Percentiles rank a stretch among this genome's conserved stretches.
phyloP scores from a whole-genome alignment of 2,797 vertebrate genomes.

The Gymnocypris eckloni region DNA sequence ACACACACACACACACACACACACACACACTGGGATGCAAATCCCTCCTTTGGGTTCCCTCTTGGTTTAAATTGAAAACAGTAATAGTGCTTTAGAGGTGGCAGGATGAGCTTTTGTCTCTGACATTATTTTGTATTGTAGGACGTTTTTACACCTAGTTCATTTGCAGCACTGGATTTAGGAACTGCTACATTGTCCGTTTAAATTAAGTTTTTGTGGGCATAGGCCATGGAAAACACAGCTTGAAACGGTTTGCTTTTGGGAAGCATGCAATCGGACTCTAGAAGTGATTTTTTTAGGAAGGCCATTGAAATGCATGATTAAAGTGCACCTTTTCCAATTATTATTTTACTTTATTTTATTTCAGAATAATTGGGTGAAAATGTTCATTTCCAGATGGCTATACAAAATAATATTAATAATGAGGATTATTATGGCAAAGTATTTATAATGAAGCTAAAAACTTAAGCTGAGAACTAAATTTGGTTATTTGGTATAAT shows the following conservation, averaged over 20 bases:
- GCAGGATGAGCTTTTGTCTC: slow-evolving; percentile 24
- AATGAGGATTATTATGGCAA: not conserved
- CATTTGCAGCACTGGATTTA: not conserved
- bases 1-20: slow-evolving; percentile 32
- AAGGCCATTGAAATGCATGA: not conserved
- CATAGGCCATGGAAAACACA: not conserved
- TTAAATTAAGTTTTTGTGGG: not conserved
- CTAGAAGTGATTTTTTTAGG: not conserved
- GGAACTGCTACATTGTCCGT: not conserved
- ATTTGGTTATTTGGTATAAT: not conserved
- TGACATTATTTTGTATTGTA: slow-evolving; percentile 13
- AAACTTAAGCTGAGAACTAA: not conserved
- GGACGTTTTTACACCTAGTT: slow-evolving; percentile 4
- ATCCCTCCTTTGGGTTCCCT: slow-evolving; percentile 48
- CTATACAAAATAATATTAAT: not conserved
- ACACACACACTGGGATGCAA: slow-evolving; percentile 54
- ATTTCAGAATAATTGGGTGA: not conserved
- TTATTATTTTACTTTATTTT: not conserved
- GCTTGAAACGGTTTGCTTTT: not conserved
- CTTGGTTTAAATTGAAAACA: slow-evolving; percentile 54
- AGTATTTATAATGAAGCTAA: too few relatives aligned
- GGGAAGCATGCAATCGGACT: not conserved
- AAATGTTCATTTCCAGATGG: not conserved
- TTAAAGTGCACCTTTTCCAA: not conserved
- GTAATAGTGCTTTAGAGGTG: slow-evolving; percentile 33